A percentile compares a stretch with the other conserved stretches of the same genome.
Evolutionary conservation across 2,888 invertebrate species (phyloP).

Genomic region (Seira musarum): DNA sequence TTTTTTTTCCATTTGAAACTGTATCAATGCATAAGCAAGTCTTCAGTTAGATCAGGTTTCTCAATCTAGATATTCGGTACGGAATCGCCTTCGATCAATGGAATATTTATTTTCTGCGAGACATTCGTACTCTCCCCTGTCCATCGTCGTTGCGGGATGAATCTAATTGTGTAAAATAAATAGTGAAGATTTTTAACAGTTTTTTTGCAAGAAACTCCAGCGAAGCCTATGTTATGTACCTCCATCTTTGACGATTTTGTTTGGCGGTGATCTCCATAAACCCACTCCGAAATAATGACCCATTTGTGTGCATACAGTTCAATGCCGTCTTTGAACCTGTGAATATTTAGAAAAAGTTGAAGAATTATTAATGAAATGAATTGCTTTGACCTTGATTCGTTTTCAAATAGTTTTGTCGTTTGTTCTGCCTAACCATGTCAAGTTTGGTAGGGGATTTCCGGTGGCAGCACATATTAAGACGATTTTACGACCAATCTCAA

Average conservation of each 20-base stretch:
- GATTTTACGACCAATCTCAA: constrained; percentile 1
- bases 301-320: constrained; percentile 82
- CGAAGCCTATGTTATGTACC: not conserved
- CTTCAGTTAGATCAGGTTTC: not conserved
- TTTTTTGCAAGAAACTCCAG: too few species aligned
- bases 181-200: too few species aligned
- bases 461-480: not conserved
- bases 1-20: too few species aligned
- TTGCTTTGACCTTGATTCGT: not conserved
- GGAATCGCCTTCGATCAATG: constrained; percentile 79
- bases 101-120: constrained; percentile 82
- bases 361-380: not conserved
- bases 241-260: not conserved
- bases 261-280: not conserved
- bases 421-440: not conserved
- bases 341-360: not conserved
- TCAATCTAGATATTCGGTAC: constrained; percentile 75
- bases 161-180: too few species aligned
- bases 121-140: constrained; percentile 74
- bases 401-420: not conserved
- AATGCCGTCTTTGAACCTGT: constrained; percentile 79
- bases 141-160: not conserved
- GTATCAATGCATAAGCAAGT: too few species aligned
- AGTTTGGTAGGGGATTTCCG: not conserved
- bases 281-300: constrained; percentile 36